Evolutionary conservation across 2,113 vertebrate species (phyloP), one percentile per base, ranked within the genome.

Genomic region (Microtus ochrogaster): DNA sequence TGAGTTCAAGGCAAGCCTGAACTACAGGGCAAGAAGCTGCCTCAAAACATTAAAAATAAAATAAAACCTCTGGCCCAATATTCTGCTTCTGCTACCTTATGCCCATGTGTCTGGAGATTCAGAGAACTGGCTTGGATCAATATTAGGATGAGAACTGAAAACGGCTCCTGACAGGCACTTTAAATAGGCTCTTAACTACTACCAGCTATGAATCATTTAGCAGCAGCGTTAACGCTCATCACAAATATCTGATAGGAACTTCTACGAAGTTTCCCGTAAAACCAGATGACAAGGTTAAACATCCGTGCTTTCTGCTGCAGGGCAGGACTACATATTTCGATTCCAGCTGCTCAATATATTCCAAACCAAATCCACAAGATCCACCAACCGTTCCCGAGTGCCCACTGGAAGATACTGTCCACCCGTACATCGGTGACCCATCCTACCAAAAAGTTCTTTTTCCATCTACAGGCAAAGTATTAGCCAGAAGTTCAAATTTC

Each of bases 171-270:
- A 88, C 65, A 70, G 0, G 24, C 89, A 86, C 47, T 78, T 81
- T 87, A 74, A 87, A 85, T 70, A 92, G 82, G 66, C 74, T 94
- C 66, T 81, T 79, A 81, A 84, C 70, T 39, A 55, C 70, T 33
- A 96, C 68, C 66, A 96, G 81, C n/a, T 61, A 55, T 73, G 85
- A 96, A 91, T 95, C 95, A 95, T 94, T 82, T 92, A 91, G 81
- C 33, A 94, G 79, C 58, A 92, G 49, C 94, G 72, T 49, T 84
- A 94, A 74, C 33, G 90, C 30, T 90, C 77, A 79, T 68, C 78
- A 78, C 90, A 79, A 2, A 91, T 30, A 47, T 36, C 76, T 92
- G 72, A 36, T 70, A 94, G 83, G 81, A 84, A 86, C 68, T 92
- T 81, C 68, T 68, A 83, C 52, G 47, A 90, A 89, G 74, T 11